Conservation (phyloP, 2,797 vertebrate genomes). For the Leuciscus waleckii region DNA sequence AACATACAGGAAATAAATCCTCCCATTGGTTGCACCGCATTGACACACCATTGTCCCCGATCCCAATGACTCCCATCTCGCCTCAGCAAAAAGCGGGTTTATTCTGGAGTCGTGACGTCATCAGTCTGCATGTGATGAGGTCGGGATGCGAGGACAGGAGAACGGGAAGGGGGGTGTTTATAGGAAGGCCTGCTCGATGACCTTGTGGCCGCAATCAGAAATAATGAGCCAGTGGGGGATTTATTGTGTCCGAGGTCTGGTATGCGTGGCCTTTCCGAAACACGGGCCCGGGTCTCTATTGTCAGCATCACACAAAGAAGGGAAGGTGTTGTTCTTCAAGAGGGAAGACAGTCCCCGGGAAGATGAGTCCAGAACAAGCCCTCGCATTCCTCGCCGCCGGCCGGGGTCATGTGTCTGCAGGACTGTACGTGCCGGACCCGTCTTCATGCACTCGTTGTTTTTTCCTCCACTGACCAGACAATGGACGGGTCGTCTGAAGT, state of each 20-base stretch:
- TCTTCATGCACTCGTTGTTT: slow-evolving; percentile 54
- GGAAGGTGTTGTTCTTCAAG: slow-evolving; percentile 72
- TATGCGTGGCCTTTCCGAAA: slow-evolving; percentile 71
- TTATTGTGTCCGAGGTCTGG: slow-evolving; percentile 76
- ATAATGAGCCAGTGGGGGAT: slow-evolving; percentile 77
- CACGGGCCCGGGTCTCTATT: slow-evolving; percentile 70
- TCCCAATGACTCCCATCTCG: not conserved
- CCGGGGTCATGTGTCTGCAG: slow-evolving; percentile 45
- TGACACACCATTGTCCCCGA: slow-evolving; percentile 19
- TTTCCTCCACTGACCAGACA: slow-evolving; percentile 55
- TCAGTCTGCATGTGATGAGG: slow-evolving; percentile 73
- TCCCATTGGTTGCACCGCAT: slow-evolving; percentile 2
- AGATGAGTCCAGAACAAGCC: slow-evolving; percentile 60
- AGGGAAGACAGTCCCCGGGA: slow-evolving; percentile 53
- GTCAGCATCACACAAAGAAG: slow-evolving; percentile 67
- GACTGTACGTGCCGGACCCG: slow-evolving; percentile 29
- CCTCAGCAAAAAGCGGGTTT: not conserved
- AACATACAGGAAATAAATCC: slow-evolving; percentile 26
- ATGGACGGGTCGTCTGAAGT: slow-evolving; percentile 15
- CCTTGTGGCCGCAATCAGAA: slow-evolving; percentile 82
- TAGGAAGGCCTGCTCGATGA: slow-evolving; percentile 84
- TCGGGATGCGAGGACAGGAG: slow-evolving; percentile 68
- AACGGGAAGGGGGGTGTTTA: slow-evolving; percentile 63
- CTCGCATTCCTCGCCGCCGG: slow-evolving; percentile 51
- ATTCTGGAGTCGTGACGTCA: slow-evolving; percentile 23